phyloP scores from a whole-genome alignment of 2,113 vertebrate species.

The Connochaetes taurinus region DNA sequence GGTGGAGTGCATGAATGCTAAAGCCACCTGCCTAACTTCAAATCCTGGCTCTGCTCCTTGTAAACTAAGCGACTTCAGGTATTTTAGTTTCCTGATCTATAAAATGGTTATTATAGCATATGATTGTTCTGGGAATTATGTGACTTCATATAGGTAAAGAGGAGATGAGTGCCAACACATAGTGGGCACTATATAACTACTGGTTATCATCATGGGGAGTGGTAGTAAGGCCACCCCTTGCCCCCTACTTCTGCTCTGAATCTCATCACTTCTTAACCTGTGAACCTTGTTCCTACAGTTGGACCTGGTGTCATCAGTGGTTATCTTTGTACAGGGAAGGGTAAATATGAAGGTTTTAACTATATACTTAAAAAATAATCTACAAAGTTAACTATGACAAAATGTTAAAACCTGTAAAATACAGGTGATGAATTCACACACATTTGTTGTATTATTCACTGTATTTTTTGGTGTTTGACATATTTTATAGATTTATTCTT shows the following conservation, averaged over 20 bases:
- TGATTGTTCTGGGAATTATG: not conserved
- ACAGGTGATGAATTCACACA: not conserved
- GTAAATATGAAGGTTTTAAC: not conserved
- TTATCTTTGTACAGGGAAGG: not conserved
- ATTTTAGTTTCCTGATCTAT: not conserved
- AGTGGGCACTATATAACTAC: rapidly evolving
- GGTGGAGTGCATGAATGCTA: not conserved
- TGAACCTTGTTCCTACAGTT: not conserved
- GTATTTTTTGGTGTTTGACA: not conserved
- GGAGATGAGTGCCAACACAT: not conserved
- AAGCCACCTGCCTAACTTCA: not conserved
- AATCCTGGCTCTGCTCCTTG: not conserved
- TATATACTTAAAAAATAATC: not conserved
- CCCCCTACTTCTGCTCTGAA: not conserved
- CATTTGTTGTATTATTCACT: not conserved
- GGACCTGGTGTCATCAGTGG: not conserved
- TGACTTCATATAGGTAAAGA: not conserved
- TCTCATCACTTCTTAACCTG: not conserved
- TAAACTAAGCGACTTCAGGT: not conserved
- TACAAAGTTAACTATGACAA: not conserved
- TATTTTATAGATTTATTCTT: not conserved
- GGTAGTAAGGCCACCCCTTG: not conserved
- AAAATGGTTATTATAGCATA: not conserved
- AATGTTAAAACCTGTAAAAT: not conserved
- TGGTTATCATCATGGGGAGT: not conserved